Conservation (phyloP, 2,888 invertebrate species). For the Cheilosia pagana region DNA sequence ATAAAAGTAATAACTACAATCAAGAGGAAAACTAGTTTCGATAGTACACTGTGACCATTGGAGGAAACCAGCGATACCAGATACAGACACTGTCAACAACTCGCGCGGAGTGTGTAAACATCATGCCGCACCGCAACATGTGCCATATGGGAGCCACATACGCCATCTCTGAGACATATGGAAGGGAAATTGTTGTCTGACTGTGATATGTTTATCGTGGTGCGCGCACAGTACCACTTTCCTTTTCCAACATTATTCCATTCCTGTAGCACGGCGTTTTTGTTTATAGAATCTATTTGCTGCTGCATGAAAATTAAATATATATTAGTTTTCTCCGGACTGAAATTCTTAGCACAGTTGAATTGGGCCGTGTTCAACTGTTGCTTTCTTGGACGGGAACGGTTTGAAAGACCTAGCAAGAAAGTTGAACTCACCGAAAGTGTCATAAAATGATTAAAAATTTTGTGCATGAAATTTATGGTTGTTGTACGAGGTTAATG, state of each 20-base stretch:
- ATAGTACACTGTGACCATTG: conserved; percentile 20
- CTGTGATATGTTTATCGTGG: conserved; percentile 58
- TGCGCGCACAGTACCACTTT: conserved; percentile 61
- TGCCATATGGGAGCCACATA: conserved; percentile 46
- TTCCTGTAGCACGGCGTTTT: conserved; percentile 35
- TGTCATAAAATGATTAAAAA: conserved; percentile 36
- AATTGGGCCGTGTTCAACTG: conserved; percentile 9
- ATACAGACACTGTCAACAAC: conserved; percentile 60
- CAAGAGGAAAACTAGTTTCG: conserved; percentile 65
- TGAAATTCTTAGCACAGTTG: conserved; percentile 23
- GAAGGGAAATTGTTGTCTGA: conserved; percentile 73
- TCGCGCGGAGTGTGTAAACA: conserved; percentile 57
- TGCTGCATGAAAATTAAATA: conserved; percentile 14
- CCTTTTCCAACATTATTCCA: conserved; percentile 68
- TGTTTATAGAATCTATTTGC: conserved; percentile 35
- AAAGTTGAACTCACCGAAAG: conserved; percentile 38
- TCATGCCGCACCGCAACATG: conserved; percentile 48
- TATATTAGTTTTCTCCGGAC: conserved; percentile 16
- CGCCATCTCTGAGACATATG: conserved; percentile 55
- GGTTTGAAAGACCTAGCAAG: background rate
- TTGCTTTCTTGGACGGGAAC: conserved; percentile 25
- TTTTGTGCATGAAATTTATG: conserved; percentile 12
- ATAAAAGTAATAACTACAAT: conserved; percentile 42
- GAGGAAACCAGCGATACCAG: conserved; percentile 52
- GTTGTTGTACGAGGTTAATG: background rate